Evolutionary conservation across 2,113 vertebrate species (phyloP), one percentile per base, ranked within the genome.

Genomic region (Lophura nycthemera): DNA sequence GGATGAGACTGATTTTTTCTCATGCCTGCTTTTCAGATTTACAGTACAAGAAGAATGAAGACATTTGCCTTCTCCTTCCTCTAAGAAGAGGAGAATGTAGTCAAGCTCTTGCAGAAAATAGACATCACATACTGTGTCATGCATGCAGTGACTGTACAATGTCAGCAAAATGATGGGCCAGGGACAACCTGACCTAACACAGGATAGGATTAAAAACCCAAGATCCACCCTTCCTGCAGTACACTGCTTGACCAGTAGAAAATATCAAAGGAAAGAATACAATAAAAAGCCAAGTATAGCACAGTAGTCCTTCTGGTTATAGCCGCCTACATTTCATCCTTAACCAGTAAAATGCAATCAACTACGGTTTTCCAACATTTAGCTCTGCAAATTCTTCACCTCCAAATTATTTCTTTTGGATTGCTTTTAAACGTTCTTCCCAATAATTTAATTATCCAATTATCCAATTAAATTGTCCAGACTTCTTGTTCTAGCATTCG

Each of bases 111-210:
- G 0, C 36, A 72, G 42, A 72, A 83, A 88, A 66, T 12, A 67
- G 7, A 6, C 4, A n/a, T 56, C 24, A 43, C 1, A 0, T 8
- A 11, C 30, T n/a, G 5, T 18, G 17, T 11, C 1, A 2, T 19
- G 21, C 54, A 40, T 42, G 16, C 5, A 34, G 19, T 0, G 0
- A 34, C n/a, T 30, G 22, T 67, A 45, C 10, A 14, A 67, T 85
- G 57, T 38, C 52, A 72, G 52, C n/a, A 50, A 24, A 13, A 64
- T 6, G 30, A 36, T 42, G 24, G 8, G 14, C 9, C 40, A 42
- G 21, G 11, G 15, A 61, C 11, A 79, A 25, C 17, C 6, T 57
- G 21, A 40, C 29, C 21, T 14, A 34, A 47, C 0, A 17, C 5
- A 25, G 40, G 19, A 65, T 57, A 25, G 40, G 19, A 65, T 57